Base-by-base conservation (phyloP, 2,113 vertebrate species). In the Thalassarche chlororhynchos region DNA sequence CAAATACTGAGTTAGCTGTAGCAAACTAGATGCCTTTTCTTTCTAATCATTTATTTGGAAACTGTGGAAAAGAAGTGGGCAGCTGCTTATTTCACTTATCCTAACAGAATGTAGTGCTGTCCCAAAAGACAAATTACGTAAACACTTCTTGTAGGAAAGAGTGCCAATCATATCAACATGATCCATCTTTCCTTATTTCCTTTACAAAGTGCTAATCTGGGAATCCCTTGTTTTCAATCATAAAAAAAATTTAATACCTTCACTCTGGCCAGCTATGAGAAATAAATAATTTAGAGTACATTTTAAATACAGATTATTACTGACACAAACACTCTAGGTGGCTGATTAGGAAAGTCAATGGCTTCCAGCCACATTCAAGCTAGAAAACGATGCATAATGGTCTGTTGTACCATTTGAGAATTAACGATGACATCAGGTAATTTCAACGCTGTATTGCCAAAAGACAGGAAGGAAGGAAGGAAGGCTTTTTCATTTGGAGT, bases 311-410 rank as follows among this genome's bases (percentile, higher is more conserved):
- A 85, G 69, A 77, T 92, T 87, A 91, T 94, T 89, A 91, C 91
- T 91, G 91, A 93, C 81, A 97, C 66, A 96, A 95, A 95, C 84
- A 85, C 58, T 95, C 57, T 80, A 70, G 75, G 89, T 92, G 94
- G 65, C 92, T 96, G 91, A 97, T 94, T 95, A 96, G 81, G n/a
- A 92, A 95, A 78, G 84, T 77, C 93, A 95, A 72, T 85, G 95
- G 89, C 87, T 97, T 94, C 94, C 89, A 96, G 94, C 89, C 93
- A 97, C 29, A 76, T 51, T 93, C 57, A 89, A 85, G 26, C 12
- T 87, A 31, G 84, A 94, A 87, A 93, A 82, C 0, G 10, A 89
- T 62, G 47, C 23, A 76, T 93, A 97, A 93, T 65, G 81, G 95
- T 84, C 86, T 97, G 93, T 93, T 91, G 86, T 55, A 91, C 52